A percentile compares a stretch with the other conserved stretches of the same genome.
Evolutionary conservation across 2,113 vertebrate genomes (phyloP).

Genomic region (Trichomycterus rosablanca): DNA sequence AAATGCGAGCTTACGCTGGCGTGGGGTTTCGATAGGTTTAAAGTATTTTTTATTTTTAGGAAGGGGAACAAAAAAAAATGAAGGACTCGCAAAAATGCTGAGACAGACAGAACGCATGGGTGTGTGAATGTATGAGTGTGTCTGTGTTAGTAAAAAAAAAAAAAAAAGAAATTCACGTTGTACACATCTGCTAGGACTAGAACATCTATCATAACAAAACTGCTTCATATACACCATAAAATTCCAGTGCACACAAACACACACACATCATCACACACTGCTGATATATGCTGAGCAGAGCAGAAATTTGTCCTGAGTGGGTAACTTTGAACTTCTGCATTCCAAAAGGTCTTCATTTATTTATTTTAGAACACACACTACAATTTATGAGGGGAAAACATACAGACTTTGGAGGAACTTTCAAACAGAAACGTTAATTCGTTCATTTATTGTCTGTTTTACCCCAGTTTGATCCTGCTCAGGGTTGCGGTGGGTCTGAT

Average conservation of each 20-base stretch:
- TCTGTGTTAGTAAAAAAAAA: background rate
- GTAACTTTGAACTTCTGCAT: constrained; percentile 9
- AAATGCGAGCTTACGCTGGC: too few species aligned
- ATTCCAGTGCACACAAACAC: too few species aligned
- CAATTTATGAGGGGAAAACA: too few species aligned
- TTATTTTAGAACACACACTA: too few species aligned
- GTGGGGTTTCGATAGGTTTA: too few species aligned
- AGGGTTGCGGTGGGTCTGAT: too few species aligned
- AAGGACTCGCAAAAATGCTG: constrained; percentile 15
- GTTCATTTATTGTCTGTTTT: too few species aligned
- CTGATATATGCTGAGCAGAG: too few species aligned
- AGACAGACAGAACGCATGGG: background rate
- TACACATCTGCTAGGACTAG: constrained; percentile 19
- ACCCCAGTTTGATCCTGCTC: too few species aligned
- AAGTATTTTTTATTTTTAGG: too few species aligned
- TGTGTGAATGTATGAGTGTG: background rate
- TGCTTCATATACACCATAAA: background rate
- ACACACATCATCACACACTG: too few species aligned
- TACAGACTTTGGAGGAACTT: background rate
- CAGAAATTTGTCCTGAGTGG: constrained; percentile 5
- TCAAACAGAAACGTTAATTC: background rate
- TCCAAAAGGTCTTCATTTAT: too few species aligned
- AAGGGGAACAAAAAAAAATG: background rate
- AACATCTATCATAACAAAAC: constrained; percentile 28
- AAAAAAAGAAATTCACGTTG: background rate